Evolutionary conservation across 2,888 invertebrate genomes (phyloP).

Genomic region (Halocaridina rubra): DNA sequence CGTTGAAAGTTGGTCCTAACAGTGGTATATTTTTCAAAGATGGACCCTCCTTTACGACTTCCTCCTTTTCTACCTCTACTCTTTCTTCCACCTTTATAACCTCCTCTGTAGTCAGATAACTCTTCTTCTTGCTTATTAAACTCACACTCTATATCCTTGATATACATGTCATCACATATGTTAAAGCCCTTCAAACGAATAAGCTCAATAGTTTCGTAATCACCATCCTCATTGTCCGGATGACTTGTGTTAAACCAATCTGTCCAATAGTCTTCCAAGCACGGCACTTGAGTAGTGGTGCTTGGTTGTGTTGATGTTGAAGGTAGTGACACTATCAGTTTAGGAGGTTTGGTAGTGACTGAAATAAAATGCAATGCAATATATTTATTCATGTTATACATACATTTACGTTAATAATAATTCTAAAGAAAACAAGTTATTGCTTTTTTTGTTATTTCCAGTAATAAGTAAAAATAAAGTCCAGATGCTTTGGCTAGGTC

Average conservation of each 20-base stretch:
- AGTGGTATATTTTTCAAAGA: conserved; percentile 9
- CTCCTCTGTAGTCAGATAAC: background rate
- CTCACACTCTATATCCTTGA: conserved; percentile 66
- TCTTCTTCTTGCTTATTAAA: conserved; percentile 47
- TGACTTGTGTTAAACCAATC: conserved; percentile 67
- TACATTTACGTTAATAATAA: too few relatives aligned
- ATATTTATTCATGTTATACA: too few relatives aligned
- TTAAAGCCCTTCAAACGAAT: conserved; percentile 63
- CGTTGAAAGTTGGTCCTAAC: conserved; percentile 64
- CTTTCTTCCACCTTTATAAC: conserved; percentile 21
- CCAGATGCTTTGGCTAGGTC: too few relatives aligned
- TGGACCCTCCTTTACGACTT: background rate
- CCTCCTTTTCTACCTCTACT: conserved; percentile 35
- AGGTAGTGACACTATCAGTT: too few relatives aligned
- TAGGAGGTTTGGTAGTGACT: too few relatives aligned
- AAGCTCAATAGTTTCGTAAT: conserved; percentile 65
- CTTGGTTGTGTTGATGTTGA: background rate
- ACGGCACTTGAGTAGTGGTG: background rate
- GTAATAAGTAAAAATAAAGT: too few relatives aligned
- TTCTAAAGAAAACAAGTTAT: too few relatives aligned
- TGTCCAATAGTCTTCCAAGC: conserved; percentile 66
- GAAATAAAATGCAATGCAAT: too few relatives aligned
- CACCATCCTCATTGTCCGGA: conserved; percentile 65
- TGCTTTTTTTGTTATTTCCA: too few relatives aligned
- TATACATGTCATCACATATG: conserved; percentile 65